Evolutionary conservation across 2,888 invertebrate species (phyloP).

Genomic region (Elaeidobius kamerunicus): DNA sequence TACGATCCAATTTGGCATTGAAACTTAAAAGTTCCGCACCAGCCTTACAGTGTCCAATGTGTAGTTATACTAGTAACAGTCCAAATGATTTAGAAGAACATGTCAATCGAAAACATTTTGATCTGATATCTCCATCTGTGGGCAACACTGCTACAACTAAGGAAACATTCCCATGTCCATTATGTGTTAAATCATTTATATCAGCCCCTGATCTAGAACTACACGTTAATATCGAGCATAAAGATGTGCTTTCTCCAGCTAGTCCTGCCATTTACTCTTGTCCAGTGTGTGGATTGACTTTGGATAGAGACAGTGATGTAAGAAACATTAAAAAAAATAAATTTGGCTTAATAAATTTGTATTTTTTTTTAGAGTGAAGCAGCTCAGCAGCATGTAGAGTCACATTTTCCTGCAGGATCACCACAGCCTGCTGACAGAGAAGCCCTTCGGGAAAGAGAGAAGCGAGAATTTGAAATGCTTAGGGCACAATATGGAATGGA

Average conservation of each 20-base stretch:
- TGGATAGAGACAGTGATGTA: conserved; percentile 53
- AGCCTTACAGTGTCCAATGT: conserved; percentile 66
- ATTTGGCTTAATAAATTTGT: neutral
- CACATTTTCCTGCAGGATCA: conserved; percentile 67
- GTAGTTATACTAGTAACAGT: conserved; percentile 71
- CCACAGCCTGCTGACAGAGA: conserved; percentile 56
- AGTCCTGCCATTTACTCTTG: conserved; percentile 47
- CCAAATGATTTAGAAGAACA: conserved; percentile 76
- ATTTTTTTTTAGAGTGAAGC: conserved; percentile 49
- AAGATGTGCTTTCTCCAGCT: conserved; percentile 71
- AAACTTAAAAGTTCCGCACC: conserved; percentile 63
- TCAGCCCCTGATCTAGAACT: conserved; percentile 76
- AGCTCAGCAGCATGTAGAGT: conserved; percentile 82
- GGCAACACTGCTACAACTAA: conserved; percentile 45
- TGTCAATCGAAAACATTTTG: conserved; percentile 80
- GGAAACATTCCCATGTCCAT: conserved; percentile 70
- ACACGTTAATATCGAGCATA: conserved; percentile 83
- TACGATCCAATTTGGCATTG: conserved; percentile 67
- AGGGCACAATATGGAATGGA: conserved; percentile 88
- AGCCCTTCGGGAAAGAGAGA: conserved; percentile 69
- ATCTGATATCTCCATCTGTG: conserved; percentile 72
- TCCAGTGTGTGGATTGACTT: conserved; percentile 50
- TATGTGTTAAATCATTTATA: conserved; percentile 70
- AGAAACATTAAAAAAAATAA: conserved; percentile 33
- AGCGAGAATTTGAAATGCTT: conserved; percentile 76